Conservation (phyloP, 2,888 invertebrate species). For the Pristionchus arcanus region DNA sequence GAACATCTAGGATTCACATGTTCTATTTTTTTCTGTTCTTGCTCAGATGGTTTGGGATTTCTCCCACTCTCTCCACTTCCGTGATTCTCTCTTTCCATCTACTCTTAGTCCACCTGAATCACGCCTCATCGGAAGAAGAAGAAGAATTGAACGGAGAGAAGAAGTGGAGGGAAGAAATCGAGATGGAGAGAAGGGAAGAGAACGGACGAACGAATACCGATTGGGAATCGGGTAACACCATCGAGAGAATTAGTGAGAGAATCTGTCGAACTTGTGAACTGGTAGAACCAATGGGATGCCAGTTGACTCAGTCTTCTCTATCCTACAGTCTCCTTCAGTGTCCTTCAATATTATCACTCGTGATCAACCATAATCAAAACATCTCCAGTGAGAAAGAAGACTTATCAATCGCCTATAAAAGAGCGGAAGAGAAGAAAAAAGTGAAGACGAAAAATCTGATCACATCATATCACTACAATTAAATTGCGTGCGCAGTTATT, state of each 20-base stretch:
- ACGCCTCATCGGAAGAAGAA: conserved; percentile 34
- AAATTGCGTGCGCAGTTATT: neutral
- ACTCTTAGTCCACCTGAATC: conserved; percentile 41
- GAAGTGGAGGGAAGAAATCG: conserved; percentile 13
- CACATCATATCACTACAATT: neutral
- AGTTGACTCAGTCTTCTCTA: neutral
- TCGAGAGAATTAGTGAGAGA: neutral
- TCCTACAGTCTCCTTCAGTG: neutral
- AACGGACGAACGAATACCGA: neutral
- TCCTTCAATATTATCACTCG: neutral
- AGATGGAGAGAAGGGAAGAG: neutral
- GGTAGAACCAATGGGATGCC: neutral
- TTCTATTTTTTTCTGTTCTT: neutral
- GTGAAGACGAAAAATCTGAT: neutral
- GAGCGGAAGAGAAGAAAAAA: neutral
- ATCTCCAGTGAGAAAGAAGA: conserved; percentile 8
- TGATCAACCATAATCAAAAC: conserved; percentile 10
- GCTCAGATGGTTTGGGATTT: conserved; percentile 22
- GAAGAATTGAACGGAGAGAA: conserved; percentile 6
- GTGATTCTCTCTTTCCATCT: neutral
- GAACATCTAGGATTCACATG: neutral
- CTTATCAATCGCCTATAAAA: conserved; percentile 30
- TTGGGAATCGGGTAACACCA: neutral
- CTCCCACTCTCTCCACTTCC: conserved; percentile 14
- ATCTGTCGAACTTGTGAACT: conserved; percentile 2